These are phyloP conservation scores for Penaeus chinensis DNA, from an alignment of 1,140 invertebrate species.

Conservation along the genomic window DNA sequence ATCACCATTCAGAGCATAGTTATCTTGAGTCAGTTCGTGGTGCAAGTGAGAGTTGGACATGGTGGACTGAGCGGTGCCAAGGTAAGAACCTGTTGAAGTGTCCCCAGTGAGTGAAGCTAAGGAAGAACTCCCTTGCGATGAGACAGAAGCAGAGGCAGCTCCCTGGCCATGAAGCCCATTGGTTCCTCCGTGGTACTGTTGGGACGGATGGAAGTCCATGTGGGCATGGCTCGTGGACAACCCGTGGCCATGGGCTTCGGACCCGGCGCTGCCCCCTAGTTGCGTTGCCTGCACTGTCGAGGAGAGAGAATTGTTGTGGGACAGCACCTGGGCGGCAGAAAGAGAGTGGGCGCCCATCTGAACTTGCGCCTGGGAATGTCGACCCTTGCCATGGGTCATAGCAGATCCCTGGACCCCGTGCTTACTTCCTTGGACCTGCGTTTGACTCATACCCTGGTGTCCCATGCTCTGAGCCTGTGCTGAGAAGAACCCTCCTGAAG, in stretches of 20 bases:
- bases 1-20: no score
- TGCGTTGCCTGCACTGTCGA: background rate
- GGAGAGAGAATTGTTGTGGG: background rate
- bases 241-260: conserved; percentile 15
- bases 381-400: background rate
- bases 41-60: background rate
- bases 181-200: background rate
- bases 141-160: conserved; percentile 32
- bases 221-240: conserved; percentile 21
- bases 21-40: background rate
- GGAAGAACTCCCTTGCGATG: conserved; percentile 13
- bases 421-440: conserved; percentile 27
- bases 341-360: conserved; percentile 18
- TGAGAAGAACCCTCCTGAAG: conserved; percentile 11
- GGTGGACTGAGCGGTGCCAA: conserved; percentile 38
- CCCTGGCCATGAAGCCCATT: conserved; percentile 18
- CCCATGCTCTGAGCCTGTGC: background rate
- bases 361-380: conserved; percentile 18
- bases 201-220: conserved; percentile 38
- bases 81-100: conserved; percentile 1
- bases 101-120: conserved; percentile 32
- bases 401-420: conserved; percentile 25
- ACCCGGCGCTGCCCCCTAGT: conserved; percentile 31
- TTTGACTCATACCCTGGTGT: conserved; percentile 13
- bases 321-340: conserved; percentile 17